A percentile compares a stretch with the other conserved stretches of the same genome.
phyloP scores from a whole-genome alignment of 1,140 invertebrate genomes.

The Antheraea mylitta region DNA sequence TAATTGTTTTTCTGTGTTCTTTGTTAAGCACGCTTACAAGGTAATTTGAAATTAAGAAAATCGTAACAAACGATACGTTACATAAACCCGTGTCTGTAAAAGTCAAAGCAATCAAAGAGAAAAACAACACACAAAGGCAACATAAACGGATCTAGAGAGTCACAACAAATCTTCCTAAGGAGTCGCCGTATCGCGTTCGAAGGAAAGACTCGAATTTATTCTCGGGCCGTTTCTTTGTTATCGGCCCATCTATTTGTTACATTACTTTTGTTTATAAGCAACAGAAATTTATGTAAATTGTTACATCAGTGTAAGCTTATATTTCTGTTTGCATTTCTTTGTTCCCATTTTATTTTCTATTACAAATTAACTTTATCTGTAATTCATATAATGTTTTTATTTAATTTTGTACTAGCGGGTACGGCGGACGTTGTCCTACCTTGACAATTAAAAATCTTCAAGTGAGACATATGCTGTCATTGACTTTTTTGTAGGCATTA shows the following conservation, averaged over 20 bases:
- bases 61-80: not conserved
- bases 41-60: not conserved
- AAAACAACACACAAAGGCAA: slow-evolving; percentile 1
- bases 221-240: slow-evolving; percentile 8
- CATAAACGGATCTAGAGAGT: not conserved
- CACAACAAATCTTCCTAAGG: slow-evolving; percentile 9
- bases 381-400: too few relatives aligned
- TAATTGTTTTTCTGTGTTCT: too few relatives aligned
- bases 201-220: slow-evolving; percentile 6
- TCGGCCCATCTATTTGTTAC: slow-evolving; percentile 10
- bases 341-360: not conserved
- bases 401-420: too few relatives aligned
- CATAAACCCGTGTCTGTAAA: not conserved
- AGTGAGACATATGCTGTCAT: too few relatives aligned
- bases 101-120: not conserved
- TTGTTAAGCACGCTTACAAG: too few relatives aligned
- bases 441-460: too few relatives aligned
- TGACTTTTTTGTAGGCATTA: too few relatives aligned
- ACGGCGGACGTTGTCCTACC: too few relatives aligned
- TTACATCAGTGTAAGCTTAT: not conserved
- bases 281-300: slow-evolving; percentile 2
- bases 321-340: not conserved
- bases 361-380: not conserved
- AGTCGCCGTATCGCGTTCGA: slow-evolving; percentile 8
- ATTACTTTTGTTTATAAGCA: slow-evolving; percentile 6